A percentile compares a stretch with the other conserved stretches of the same genome.
phyloP scores from a whole-genome alignment of 2,888 invertebrate genomes.

The Poecilobothrus nobilitatus region DNA sequence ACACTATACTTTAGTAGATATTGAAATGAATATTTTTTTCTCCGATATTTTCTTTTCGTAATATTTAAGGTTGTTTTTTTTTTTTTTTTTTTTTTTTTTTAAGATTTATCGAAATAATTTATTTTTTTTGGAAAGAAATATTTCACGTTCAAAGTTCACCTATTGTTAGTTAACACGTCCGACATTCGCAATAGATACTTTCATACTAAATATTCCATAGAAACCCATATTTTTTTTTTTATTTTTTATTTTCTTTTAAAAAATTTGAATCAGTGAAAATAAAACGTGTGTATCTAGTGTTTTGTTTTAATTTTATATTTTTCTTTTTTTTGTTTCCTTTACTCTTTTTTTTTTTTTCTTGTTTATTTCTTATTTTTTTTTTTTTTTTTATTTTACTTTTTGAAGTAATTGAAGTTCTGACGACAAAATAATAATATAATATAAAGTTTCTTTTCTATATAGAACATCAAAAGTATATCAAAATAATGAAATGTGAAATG shows the following conservation, averaged over 20 bases:
- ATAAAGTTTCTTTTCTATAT: not conserved
- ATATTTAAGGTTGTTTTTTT: too few relatives aligned
- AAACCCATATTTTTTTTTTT: not conserved
- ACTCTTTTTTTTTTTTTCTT: slow-evolving; percentile 9
- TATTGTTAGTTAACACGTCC: not conserved
- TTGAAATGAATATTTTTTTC: too few relatives aligned
- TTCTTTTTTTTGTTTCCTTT: slow-evolving; percentile 8
- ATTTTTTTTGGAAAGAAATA: too few relatives aligned
- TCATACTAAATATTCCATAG: slow-evolving; percentile 4
- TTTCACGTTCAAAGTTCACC: not conserved
- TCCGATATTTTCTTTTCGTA: too few relatives aligned
- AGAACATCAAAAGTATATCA: not conserved
- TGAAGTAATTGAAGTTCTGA: not conserved
- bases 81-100: too few relatives aligned
- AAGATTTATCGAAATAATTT: too few relatives aligned
- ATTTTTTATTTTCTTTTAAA: too few relatives aligned
- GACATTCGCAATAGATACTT: not conserved
- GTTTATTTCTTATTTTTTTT: slow-evolving; percentile 5
- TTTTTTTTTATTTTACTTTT: slow-evolving; percentile 19
- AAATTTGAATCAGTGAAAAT: not conserved
- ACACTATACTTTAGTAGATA: too few relatives aligned
- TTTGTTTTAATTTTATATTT: slow-evolving; percentile 5
- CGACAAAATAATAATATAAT: not conserved
- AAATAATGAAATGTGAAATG: not conserved
- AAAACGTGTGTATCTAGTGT: not conserved